phyloP scores from a whole-genome alignment of 2,113 vertebrate species.

The Gyps fulvus region DNA sequence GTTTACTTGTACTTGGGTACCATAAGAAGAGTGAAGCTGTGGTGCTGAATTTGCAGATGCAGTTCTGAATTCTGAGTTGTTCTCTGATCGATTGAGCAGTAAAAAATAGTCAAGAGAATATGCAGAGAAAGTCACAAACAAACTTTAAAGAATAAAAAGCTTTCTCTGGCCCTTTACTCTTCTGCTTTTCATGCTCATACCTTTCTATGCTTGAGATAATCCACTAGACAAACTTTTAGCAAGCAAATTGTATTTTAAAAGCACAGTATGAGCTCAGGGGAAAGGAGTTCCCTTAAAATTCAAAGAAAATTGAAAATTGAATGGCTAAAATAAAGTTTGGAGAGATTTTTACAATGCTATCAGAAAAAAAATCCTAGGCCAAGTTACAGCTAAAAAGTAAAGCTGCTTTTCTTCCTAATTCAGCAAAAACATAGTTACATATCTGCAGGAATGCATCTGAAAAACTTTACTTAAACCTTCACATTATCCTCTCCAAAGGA shows the following conservation, averaged over 20 bases:
- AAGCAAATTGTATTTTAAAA: neutral
- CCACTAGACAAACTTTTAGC: neutral
- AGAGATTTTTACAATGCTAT: neutral
- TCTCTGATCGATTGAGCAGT: neutral
- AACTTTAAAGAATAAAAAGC: neutral
- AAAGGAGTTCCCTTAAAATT: neutral
- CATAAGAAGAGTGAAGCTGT: neutral
- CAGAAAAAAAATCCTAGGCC: neutral
- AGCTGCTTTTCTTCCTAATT: neutral
- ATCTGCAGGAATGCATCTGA: neutral
- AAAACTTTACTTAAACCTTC: neutral
- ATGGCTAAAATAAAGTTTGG: conserved; percentile 7
- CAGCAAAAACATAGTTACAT: neutral
- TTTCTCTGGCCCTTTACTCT: neutral
- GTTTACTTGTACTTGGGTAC: neutral
- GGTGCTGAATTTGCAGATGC: neutral
- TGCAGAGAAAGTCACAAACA: neutral
- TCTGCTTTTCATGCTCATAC: neutral
- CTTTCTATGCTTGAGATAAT: neutral
- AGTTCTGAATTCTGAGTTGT: neutral
- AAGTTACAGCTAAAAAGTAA: neutral
- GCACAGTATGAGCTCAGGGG: neutral
- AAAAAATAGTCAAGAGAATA: neutral
- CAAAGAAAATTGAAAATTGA: neutral
- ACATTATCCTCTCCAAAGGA: neutral